Evolutionary conservation across 2,113 vertebrate genomes (phyloP), one percentile per base, ranked within the genome.

Genomic region (Chloropsis hardwickii): DNA sequence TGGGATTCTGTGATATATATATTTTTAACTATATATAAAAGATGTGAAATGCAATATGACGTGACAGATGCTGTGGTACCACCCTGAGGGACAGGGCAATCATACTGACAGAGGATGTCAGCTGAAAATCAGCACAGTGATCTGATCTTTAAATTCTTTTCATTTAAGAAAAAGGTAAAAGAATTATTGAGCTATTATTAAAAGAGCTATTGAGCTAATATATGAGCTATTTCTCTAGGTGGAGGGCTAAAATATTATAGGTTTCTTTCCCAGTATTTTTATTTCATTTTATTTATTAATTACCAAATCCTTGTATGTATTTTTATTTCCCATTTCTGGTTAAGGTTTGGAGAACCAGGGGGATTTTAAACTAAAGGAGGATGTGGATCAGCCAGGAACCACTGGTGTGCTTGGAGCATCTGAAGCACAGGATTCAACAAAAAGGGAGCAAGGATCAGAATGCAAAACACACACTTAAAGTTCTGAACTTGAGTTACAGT

Each of bases 401-500:
- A 5, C 5, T 11, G 13, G 25, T 40, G 39, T 42, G 56, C 6
- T 11, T 1, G 33, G 51, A 47, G n/a, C 29, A 47, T 3, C 7
- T 6, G 33, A 73, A 53, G 23, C 54, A 24, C 27, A 15, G 6
- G 0, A 1, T 33, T 24, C 29, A 14, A 2, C 13, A 14, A 20
- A 18, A 56, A 40, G 29, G 53, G 65, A 29, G 27, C 40, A 50
- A 76, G 8, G 12, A 5, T 33, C 66, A 51, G 17, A 35, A 31
- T n/a, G 39, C 58, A 60, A 14, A 51, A 8, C 11, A 31, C 44
- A 25, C 12, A 5, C 6, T 56, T 15, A 6, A 45, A 4, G 15
- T 10, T 66, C 33, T 23, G 15, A 66, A 44, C 24, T 39, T 19
- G 17, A 37, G 9, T 13, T 31, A 6, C 44, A 4, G 15, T 10